phyloP scores from a whole-genome alignment of 2,113 vertebrate species.

The Callocephalon fimbriatum region DNA sequence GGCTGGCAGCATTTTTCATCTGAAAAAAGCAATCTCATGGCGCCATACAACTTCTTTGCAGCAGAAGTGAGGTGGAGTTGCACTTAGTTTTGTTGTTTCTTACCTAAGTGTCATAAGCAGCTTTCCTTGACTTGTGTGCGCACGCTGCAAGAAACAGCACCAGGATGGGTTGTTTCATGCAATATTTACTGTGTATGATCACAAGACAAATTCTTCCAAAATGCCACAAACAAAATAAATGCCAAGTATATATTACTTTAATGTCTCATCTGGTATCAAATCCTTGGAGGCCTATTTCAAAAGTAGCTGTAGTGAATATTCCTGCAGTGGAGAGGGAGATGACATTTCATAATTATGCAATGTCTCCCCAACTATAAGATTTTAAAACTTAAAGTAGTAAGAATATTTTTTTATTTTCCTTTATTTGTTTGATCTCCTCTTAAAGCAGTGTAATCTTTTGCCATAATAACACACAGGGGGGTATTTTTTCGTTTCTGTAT shows the following conservation, averaged over 20 bases:
- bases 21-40: background rate
- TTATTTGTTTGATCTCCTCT: background rate
- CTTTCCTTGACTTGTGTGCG: background rate
- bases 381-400: background rate
- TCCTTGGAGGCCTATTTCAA: background rate
- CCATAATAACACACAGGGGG: background rate
- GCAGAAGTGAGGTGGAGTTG: accelerated
- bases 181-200: background rate
- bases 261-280: background rate
- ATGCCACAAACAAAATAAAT: background rate
- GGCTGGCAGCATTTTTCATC: background rate
- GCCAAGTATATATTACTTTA: background rate
- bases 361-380: background rate
- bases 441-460: background rate
- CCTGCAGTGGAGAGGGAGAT: background rate
- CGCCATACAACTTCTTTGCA: accelerated
- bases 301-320: background rate
- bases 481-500: background rate
- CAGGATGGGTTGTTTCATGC: background rate
- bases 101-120: background rate
- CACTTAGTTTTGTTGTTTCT: background rate
- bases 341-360: background rate
- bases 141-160: accelerated
- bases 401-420: background rate
- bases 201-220: background rate